Percentiles rank a stretch among this genome's conserved stretches.
Conservation (phyloP, 2,888 invertebrate genomes). For the Agonopterix arenella region DNA sequence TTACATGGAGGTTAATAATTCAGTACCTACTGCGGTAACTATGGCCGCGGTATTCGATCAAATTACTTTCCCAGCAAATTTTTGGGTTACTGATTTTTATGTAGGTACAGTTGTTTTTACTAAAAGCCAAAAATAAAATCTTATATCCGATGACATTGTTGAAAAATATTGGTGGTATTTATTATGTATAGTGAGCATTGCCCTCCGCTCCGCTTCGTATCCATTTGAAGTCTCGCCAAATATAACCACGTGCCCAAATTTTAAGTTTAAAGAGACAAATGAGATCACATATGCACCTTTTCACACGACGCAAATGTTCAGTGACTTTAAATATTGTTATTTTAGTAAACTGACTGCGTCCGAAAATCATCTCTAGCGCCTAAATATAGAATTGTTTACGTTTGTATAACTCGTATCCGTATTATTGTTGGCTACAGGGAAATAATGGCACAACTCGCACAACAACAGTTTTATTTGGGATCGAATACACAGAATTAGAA, state of each 20-base stretch:
- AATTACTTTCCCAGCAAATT: no score
- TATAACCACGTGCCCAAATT: slow-evolving; percentile 33
- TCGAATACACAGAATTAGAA: neutral
- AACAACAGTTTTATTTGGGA: neutral
- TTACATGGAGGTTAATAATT: neutral
- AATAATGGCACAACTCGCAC: slow-evolving; percentile 7
- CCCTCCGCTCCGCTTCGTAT: slow-evolving; percentile 23
- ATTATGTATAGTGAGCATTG: slow-evolving; percentile 7
- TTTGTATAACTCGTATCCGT: slow-evolving; percentile 24
- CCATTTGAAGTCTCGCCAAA: slow-evolving; percentile 56
- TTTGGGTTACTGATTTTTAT: no score
- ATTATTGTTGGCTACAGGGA: slow-evolving; percentile 30
- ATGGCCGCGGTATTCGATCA: no score
- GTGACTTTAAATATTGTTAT: slow-evolving; percentile 17
- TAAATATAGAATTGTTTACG: slow-evolving; percentile 41
- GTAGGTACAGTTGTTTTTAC: no score
- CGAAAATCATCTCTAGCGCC: slow-evolving; percentile 20
- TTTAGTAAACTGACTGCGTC: slow-evolving; percentile 14
- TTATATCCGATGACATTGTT: no score
- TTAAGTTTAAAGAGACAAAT: neutral
- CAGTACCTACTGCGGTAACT: neutral
- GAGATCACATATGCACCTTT: slow-evolving; percentile 15
- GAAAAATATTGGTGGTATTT: no score
- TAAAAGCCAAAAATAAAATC: no score
- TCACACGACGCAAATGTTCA: slow-evolving; percentile 15